Evolutionary conservation across 92 coral and sea anemone species (phyloP), one percentile per base, ranked within the genome.

Genomic region (Heteractis magnifica): DNA sequence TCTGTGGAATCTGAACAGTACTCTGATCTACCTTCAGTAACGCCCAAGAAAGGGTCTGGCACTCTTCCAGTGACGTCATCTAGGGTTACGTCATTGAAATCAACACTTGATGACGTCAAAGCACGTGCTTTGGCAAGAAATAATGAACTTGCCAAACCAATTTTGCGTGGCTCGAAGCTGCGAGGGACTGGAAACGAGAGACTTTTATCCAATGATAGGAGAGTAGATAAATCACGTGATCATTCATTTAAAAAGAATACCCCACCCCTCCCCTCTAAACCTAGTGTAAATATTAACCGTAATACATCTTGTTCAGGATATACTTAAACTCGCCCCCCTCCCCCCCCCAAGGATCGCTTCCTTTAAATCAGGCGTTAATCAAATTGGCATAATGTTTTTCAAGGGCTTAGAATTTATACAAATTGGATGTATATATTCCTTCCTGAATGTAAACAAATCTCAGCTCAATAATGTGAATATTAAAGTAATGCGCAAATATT

Each of bases 1-100:
- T 96, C 99, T 6, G 52, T 77, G 58, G 98, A 94, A 56, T 88
- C 94, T 4, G 98, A 90, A 59, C 92, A 85, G 14, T 89, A 94
- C 65, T 86, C 89, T 51, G 96, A 96, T 59, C 89, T 92, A 10
- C 99, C 99, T 13, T 89, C 94, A 10, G 98, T 91, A 1, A 90
- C 91, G 44, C 3, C 44, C 44, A 71, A 79, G 64, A 89, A 76
- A 53, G 76, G 79, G 4, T 51, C 73, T 41, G 74, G 8, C 13
- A 76, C 12, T 44, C 48, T 10, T 10, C 81, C 87, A n/a, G 52
- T 70, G 23, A 60, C 81, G 52, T 18, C 71, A 34, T 26, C 34
- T 1, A 9, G 26, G 34, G n/a, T 51, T 59, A 59, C 86, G 55
- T 60, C 87, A 60, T 13, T 77, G 15, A 84, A 77, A 55, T 34